These are phyloP conservation scores for Oreohelix idahoensis DNA, from an alignment of 1,140 invertebrate species.

Conservation along the genomic window DNA sequence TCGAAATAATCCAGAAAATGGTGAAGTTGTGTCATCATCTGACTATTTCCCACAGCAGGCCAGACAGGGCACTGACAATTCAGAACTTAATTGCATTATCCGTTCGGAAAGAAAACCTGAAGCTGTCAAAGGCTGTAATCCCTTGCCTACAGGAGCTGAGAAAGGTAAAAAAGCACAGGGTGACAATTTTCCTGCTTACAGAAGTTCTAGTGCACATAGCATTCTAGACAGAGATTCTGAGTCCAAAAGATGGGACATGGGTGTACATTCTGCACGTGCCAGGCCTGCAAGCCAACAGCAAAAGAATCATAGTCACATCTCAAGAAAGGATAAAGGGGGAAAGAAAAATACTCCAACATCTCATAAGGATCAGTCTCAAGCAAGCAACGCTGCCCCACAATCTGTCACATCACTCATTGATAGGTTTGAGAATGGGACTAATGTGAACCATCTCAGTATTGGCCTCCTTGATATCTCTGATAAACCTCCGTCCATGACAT, in stretches of 20 bases:
- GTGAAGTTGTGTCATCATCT: not conserved
- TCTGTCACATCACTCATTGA: conserved; percentile 55
- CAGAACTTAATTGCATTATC: not conserved
- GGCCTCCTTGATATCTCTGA: conserved; percentile 37
- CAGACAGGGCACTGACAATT: not conserved
- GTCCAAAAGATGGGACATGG: not conserved
- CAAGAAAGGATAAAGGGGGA: not conserved
- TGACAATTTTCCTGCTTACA: conserved; percentile 8
- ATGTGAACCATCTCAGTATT: not conserved
- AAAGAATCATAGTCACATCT: not conserved
- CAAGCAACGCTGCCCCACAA: not conserved
- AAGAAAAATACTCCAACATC: conserved; percentile 16
- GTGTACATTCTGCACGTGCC: not conserved
- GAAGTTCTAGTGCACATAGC: conserved; percentile 42
- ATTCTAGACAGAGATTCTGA: conserved; percentile 26
- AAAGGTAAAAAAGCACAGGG: not conserved
- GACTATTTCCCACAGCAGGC: not conserved
- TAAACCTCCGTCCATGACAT: conserved; percentile 58
- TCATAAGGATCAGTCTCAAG: not conserved
- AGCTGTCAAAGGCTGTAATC: not conserved
- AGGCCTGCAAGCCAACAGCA: not conserved
- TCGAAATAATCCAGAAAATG: conserved; percentile 6
- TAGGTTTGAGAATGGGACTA: conserved; percentile 56
- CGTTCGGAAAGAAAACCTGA: not conserved
- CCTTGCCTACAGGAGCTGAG: not conserved